These are phyloP conservation scores for Spondyliosoma cantharus DNA, from an alignment of 2,797 vertebrate genomes.

Conservation along the genomic window DNA sequence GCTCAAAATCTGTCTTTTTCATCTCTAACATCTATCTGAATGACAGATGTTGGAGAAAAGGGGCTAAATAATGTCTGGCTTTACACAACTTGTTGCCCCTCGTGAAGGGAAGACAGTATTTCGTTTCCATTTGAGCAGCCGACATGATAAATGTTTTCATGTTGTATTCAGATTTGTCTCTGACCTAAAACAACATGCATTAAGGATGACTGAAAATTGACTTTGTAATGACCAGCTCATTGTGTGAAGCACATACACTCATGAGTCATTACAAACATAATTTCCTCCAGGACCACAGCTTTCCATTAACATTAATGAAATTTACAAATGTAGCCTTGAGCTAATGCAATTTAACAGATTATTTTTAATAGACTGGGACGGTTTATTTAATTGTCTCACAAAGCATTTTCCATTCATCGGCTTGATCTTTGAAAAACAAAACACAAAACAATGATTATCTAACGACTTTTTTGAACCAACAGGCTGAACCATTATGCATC, in stretches of 20 bases:
- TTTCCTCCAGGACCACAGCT: not conserved
- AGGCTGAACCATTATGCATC: not conserved
- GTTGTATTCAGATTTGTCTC: constrained; percentile 5
- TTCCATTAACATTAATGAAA: not conserved
- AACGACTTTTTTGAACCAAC: not conserved
- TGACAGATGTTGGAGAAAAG: too few species aligned
- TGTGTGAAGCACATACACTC: not conserved
- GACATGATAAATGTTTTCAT: not conserved
- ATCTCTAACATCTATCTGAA: not conserved
- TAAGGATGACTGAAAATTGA: not conserved
- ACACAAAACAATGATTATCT: not conserved
- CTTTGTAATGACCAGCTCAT: not conserved
- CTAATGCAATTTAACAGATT: not conserved
- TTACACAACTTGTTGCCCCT: not conserved
- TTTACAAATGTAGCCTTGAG: constrained; percentile 1
- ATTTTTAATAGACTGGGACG: not conserved
- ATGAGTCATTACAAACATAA: constrained; percentile 6
- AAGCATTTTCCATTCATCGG: not conserved
- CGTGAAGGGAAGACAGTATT: not conserved
- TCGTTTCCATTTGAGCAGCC: not conserved
- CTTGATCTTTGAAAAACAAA: not conserved
- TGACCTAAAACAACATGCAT: not conserved
- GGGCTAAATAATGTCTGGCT: not conserved
- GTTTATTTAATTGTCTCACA: not conserved
- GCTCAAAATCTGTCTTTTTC: constrained; percentile 6